Conservation (phyloP, 2,888 invertebrate species). For the Meta bourneti region DNA sequence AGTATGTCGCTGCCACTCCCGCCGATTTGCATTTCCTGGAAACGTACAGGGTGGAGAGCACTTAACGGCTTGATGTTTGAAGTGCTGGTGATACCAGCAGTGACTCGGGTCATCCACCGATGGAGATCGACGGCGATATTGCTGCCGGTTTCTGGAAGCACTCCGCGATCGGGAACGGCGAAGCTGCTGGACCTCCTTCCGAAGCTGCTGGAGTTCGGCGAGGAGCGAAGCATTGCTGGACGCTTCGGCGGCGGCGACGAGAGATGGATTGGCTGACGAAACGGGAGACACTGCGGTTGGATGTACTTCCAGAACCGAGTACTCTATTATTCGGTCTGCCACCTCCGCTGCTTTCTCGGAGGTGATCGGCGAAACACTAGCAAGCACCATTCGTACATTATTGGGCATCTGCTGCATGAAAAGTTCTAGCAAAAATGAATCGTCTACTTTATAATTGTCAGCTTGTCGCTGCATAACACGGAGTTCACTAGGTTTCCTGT, state of each 20-base stretch:
- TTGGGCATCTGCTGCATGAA: neutral
- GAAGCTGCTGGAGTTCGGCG: neutral
- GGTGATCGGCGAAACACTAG: neutral
- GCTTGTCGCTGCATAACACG: too few species aligned
- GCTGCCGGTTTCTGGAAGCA: neutral
- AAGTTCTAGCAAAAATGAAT: neutral
- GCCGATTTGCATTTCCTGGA: neutral
- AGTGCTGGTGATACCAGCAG: neutral
- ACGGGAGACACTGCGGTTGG: neutral
- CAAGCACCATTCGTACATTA: neutral
- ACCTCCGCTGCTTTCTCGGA: neutral
- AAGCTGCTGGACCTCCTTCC: neutral
- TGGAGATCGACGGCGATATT: neutral
- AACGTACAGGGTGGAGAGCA: neutral
- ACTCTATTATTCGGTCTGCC: neutral
- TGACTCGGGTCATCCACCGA: neutral
- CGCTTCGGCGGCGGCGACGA: neutral
- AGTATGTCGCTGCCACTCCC: slow-evolving; percentile 4
- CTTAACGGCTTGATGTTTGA: neutral
- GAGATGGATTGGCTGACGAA: too few species aligned
- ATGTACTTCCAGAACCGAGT: neutral
- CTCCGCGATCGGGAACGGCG: neutral
- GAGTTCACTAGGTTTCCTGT: neutral
- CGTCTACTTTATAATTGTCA: too few species aligned
- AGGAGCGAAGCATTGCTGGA: neutral